phyloP scores from a whole-genome alignment of 2,797 vertebrate species.

The Acipenser transmontanus region DNA sequence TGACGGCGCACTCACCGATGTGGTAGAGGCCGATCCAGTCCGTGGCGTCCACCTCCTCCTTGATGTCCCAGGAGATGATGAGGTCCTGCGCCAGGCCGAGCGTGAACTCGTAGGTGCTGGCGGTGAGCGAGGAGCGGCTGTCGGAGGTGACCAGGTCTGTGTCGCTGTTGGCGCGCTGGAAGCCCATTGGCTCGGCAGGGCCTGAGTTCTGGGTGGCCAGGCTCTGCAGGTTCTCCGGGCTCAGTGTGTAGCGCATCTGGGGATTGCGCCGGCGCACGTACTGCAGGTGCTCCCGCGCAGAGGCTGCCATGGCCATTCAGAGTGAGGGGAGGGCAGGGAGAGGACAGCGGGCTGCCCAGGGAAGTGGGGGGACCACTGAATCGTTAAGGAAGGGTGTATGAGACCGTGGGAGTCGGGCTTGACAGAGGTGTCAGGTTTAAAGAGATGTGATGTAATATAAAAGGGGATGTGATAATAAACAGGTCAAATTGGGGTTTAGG shows the following conservation, averaged over 20 bases:
- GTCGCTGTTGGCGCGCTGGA: slow-evolving; percentile 89
- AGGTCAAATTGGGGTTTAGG: not conserved
- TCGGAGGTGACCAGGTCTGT: slow-evolving; percentile 91
- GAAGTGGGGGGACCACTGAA: no score
- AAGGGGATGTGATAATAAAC: not conserved
- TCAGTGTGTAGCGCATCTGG: slow-evolving; percentile 85
- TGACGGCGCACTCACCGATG: slow-evolving; percentile 69
- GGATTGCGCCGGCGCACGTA: slow-evolving; percentile 85
- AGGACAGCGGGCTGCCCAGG: no score
- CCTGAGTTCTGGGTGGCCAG: slow-evolving; percentile 70
- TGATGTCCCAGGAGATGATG: slow-evolving; percentile 97
- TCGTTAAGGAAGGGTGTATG: no score
- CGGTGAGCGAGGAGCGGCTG: slow-evolving; percentile 87
- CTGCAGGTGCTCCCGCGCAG: slow-evolving; percentile 78
- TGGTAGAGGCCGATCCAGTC: slow-evolving; percentile 98
- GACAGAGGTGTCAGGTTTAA: no score
- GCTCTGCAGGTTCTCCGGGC: slow-evolving; percentile 90
- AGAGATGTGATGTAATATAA: no score
- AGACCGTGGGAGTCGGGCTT: no score
- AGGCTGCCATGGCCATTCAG: slow-evolving; percentile 54
- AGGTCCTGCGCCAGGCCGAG: slow-evolving; percentile 86
- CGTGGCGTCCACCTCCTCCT: slow-evolving; percentile 94
- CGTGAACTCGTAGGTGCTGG: slow-evolving; percentile 85
- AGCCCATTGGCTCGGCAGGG: slow-evolving; percentile 61
- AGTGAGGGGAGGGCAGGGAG: slow-evolving; percentile 34